Evolutionary conservation across 2,113 vertebrate species (phyloP).

Genomic region (Halcyon malimbica): DNA sequence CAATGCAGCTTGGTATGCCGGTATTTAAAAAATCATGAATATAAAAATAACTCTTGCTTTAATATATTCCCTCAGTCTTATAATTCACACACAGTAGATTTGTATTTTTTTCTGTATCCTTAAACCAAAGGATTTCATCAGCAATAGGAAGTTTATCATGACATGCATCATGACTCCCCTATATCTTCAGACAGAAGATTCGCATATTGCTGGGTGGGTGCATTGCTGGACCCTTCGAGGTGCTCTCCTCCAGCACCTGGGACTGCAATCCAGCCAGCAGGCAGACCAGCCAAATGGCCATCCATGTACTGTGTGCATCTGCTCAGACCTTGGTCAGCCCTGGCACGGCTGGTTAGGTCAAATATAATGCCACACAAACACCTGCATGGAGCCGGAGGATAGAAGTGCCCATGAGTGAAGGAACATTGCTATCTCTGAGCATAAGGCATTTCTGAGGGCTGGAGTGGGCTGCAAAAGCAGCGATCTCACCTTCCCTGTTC

Average conservation of each 20-base stretch:
- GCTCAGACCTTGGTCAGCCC: neutral
- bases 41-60: neutral
- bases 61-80: neutral
- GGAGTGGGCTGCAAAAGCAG: neutral
- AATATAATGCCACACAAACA: neutral
- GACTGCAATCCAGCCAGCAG: neutral
- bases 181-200: neutral
- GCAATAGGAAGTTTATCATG: neutral
- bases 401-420: fast-evolving
- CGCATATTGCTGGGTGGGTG: neutral
- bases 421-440: neutral
- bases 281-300: neutral
- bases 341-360: neutral
- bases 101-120: neutral
- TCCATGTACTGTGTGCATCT: fast-evolving
- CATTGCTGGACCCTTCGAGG: fast-evolving
- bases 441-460: fast-evolving
- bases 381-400: neutral
- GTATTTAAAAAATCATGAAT: neutral
- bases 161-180: neutral
- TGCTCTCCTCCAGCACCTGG: neutral
- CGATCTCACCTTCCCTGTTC: neutral
- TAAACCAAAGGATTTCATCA: neutral
- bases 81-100: neutral
- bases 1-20: neutral